Percentiles rank a stretch among this genome's conserved stretches.
Conservation (phyloP, 1,140 invertebrate genomes). For the Maniola jurtina region DNA sequence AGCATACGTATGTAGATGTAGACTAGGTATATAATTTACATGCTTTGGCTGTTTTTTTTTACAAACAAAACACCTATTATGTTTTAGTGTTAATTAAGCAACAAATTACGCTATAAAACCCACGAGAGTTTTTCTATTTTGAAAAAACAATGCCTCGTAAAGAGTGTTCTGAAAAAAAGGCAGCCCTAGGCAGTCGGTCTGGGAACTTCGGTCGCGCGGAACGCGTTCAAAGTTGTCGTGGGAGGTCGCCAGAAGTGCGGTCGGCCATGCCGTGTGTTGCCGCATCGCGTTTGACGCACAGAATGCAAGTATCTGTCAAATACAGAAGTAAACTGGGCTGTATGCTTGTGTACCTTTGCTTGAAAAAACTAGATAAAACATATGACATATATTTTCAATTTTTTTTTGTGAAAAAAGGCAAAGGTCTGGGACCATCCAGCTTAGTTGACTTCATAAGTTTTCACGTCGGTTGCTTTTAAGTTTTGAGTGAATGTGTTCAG, state of each 20-base stretch:
- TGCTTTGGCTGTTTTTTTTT: not conserved
- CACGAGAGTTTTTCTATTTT: slow-evolving; percentile 17
- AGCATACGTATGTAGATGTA: too few relatives aligned
- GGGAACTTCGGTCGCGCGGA: slow-evolving; percentile 52
- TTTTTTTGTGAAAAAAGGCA: too few relatives aligned
- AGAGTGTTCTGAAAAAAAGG: slow-evolving; percentile 48
- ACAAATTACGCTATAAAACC: not conserved
- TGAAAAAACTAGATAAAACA: too few relatives aligned
- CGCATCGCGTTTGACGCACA: slow-evolving; percentile 48
- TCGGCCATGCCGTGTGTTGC: slow-evolving; percentile 64
- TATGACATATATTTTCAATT: too few relatives aligned
- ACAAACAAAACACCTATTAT: not conserved
- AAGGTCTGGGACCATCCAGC: too few relatives aligned
- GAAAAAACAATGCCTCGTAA: slow-evolving; percentile 58
- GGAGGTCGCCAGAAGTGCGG: slow-evolving; percentile 34
- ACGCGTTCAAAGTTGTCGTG: slow-evolving; percentile 48
- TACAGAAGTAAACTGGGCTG: not conserved
- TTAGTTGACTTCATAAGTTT: too few relatives aligned
- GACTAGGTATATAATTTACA: not conserved
- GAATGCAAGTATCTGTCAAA: slow-evolving; percentile 65
- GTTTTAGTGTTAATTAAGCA: not conserved
- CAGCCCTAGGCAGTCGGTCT: slow-evolving; percentile 63
- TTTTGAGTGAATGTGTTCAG: too few relatives aligned
- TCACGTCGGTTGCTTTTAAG: too few relatives aligned
- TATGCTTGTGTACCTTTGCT: too few relatives aligned